Percentiles rank a stretch among this genome's conserved stretches.
Evolutionary conservation across 2,113 vertebrate species (phyloP).

Genomic region (Scatophagus argus): DNA sequence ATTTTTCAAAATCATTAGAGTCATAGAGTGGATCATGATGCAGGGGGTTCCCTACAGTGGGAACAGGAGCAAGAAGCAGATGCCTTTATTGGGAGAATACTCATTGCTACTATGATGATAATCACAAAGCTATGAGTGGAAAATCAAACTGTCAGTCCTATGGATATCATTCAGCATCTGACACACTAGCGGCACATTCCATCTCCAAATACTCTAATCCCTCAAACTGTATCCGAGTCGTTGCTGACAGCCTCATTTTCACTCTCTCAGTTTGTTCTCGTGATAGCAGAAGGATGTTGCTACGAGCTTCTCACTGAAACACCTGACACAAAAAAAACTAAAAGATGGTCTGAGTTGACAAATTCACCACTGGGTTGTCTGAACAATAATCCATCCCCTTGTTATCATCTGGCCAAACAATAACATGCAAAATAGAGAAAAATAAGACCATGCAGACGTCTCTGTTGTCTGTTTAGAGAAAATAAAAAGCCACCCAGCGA

Average conservation of each 20-base stretch:
- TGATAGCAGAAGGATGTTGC: background rate
- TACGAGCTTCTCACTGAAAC: no score
- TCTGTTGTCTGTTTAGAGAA: background rate
- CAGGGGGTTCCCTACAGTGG: no score
- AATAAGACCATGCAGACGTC: background rate
- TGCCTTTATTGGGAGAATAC: background rate
- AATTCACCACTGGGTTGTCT: background rate
- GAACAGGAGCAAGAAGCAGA: background rate
- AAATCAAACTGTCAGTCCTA: conserved; percentile 5
- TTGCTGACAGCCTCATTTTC: conserved; percentile 2
- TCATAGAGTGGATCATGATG: background rate
- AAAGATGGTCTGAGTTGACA: background rate
- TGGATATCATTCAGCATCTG: background rate
- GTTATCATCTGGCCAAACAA: conserved; percentile 6
- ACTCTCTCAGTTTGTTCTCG: background rate
- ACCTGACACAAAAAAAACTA: no score
- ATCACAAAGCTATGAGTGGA: background rate
- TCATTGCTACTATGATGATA: background rate
- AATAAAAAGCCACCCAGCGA: conserved; percentile 19
- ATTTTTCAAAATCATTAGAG: background rate
- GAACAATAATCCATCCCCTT: background rate
- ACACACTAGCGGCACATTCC: conserved; percentile 20
- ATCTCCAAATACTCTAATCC: conserved; percentile 17
- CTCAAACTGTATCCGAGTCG: background rate
- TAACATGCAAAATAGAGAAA: conserved; percentile 2